Evolutionary conservation across 2,888 invertebrate species (phyloP).

Genomic region (Caenorhabditis sp.): DNA sequence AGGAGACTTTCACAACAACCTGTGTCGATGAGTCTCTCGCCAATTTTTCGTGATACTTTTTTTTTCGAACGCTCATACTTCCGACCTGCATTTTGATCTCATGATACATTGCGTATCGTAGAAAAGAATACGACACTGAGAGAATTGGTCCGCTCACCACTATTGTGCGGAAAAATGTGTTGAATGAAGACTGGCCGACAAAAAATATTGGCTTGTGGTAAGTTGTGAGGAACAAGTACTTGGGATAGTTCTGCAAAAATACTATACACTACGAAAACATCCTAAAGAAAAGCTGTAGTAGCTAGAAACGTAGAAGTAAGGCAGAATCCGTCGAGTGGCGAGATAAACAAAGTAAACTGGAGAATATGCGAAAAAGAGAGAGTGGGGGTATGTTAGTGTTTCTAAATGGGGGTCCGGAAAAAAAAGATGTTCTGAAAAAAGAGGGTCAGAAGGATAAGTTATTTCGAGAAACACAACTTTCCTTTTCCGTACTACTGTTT

Average conservation of each 20-base stretch:
- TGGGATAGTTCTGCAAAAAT: constrained; percentile 21
- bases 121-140: constrained; percentile 7
- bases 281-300: not conserved
- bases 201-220: constrained; percentile 11
- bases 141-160: constrained; percentile 3
- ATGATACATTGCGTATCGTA: constrained; percentile 10
- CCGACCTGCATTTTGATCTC: constrained; percentile 11
- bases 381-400: too few relatives aligned
- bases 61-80: constrained; percentile 10
- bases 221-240: constrained; percentile 4
- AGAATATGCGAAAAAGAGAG: too few relatives aligned
- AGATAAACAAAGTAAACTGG: too few relatives aligned
- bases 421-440: too few relatives aligned
- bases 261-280: constrained; percentile 9
- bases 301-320: too few relatives aligned
- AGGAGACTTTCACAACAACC: not conserved
- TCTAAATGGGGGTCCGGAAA: too few relatives aligned
- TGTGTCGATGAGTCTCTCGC: not conserved
- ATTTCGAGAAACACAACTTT: too few relatives aligned
- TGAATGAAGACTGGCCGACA: constrained; percentile 6
- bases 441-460: too few relatives aligned
- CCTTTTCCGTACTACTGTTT: too few relatives aligned
- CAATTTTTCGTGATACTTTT: constrained; percentile 18
- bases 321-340: too few relatives aligned
- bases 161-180: constrained; percentile 12